phyloP scores from a whole-genome alignment of 2,888 invertebrate genomes.

The Pandemis corylana region DNA sequence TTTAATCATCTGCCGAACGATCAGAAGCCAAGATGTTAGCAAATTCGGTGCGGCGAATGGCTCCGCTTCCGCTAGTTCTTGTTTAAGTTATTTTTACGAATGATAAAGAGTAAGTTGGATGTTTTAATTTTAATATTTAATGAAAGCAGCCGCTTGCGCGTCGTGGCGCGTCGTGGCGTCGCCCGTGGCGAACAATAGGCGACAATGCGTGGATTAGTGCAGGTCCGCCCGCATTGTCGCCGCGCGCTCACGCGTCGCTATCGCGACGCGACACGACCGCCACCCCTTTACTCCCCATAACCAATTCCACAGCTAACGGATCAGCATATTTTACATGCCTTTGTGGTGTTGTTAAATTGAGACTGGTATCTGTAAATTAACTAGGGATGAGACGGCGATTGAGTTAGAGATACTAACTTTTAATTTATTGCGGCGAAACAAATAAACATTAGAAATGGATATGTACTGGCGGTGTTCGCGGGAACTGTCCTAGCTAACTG shows the following conservation, averaged over 20 bases:
- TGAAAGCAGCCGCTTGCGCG: not conserved
- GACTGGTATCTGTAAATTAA: constrained; percentile 68
- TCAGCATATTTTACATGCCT: constrained; percentile 77
- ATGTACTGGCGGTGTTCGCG: constrained; percentile 9
- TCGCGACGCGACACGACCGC: constrained; percentile 68
- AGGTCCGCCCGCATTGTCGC: constrained; percentile 67
- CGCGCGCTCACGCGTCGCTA: constrained; percentile 67
- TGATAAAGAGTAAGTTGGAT: not conserved
- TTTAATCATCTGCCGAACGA: no score
- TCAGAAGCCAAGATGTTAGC: no score
- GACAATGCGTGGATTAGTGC: constrained; percentile 73
- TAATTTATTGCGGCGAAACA: constrained; percentile 40
- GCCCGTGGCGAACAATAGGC: constrained; percentile 47
- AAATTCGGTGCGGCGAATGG: no score
- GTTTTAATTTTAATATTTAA: constrained; percentile 3
- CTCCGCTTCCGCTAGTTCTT: no score
- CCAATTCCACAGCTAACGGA: constrained; percentile 75
- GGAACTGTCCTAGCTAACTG: constrained; percentile 19
- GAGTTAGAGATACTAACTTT: constrained; percentile 38
- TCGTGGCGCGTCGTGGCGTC: not conserved
- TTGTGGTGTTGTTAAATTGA: constrained; percentile 70
- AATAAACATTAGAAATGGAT: constrained; percentile 31
- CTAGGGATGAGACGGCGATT: constrained; percentile 56
- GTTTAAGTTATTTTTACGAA: not conserved
- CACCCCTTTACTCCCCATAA: constrained; percentile 73